Percentiles rank a stretch among this genome's conserved stretches.
These are phyloP conservation scores for Nipponia nippon DNA, from an alignment of 2,113 vertebrate genomes.

Conservation along the genomic window DNA sequence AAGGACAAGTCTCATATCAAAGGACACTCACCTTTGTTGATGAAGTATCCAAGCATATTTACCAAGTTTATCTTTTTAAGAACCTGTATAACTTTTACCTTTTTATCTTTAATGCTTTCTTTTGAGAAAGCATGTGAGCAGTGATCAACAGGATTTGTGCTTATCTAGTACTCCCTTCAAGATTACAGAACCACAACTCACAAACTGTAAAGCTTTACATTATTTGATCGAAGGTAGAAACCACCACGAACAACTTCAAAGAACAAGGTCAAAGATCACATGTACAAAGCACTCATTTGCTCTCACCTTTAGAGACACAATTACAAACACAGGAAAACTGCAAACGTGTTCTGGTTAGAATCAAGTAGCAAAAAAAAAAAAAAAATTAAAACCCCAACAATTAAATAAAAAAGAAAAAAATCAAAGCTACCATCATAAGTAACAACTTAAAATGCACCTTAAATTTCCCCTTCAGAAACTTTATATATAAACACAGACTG, in stretches of 20 bases:
- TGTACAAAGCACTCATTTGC: background rate
- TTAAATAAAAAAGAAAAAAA: background rate
- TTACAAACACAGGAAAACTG: background rate
- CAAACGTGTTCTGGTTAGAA: background rate
- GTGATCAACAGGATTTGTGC: background rate
- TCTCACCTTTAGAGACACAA: background rate
- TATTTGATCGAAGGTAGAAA: background rate
- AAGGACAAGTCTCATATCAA: background rate
- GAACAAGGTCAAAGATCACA: background rate
- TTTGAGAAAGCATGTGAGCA: background rate
- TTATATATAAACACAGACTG: background rate
- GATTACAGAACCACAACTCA: too few relatives aligned
- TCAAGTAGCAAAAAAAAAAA: background rate
- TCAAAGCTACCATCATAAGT: background rate
- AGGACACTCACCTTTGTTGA: background rate
- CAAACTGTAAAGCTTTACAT: background rate
- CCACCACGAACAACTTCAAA: background rate
- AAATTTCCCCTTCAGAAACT: background rate
- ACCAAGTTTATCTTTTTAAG: background rate
- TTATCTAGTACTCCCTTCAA: too few relatives aligned
- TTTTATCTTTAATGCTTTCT: background rate
- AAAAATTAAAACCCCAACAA: background rate
- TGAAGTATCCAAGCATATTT: background rate
- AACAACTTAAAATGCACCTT: background rate
- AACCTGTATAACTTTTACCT: background rate